Base-by-base conservation (phyloP, 1,140 invertebrate genomes). In the Brachionus plicatilis region DNA sequence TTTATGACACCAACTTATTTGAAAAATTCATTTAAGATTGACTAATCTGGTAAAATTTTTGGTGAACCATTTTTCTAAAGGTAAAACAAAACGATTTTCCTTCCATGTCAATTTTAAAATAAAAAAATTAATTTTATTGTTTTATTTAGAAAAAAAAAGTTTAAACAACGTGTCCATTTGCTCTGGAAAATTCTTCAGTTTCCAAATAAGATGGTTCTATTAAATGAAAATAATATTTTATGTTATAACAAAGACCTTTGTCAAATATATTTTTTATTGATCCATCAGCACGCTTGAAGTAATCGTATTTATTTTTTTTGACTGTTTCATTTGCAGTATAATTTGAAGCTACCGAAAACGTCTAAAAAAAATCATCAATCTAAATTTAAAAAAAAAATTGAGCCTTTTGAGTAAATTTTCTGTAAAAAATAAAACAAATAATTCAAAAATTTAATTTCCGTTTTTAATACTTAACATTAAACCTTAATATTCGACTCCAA, bases 161-260 rank as follows among this genome's bases (percentile, higher is more conserved):
- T 50, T 76, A 76, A 5, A 76, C 72, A 76, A 47, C n/a, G 27
- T 50, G 17, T 20, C 47, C 45, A 11, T 24, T 76, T 37, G 43
- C 7, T 50, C 27, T 47, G 0, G 11, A 45, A 76, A 50, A 76
- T 7, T 47, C 72, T 4, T 33, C 43, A 14, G 72, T 76, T 82
- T 82, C 79, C 37, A 82, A 60, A 37, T 60, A 82, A 43, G 79
- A 68, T 12, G 79, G 53, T 11, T 82, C 79, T 5, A 82, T 17
- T 24, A 82, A 37, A 68, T 82, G 79, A 82, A 82, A 82, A 45
- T 82, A 82, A 65, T 82, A 82, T 45, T 65, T 82, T 1, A 82
- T 60, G 27, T 82, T 82, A 47, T 82, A 82, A 20, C 11, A 37
- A 14, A 82, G 8, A 17, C 79, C 79, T 82, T 68, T 60, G 14